A percentile compares a stretch with the other conserved stretches of the same genome.
phyloP scores from a whole-genome alignment of 2,113 vertebrate species.

The Barnardius zonarius region DNA sequence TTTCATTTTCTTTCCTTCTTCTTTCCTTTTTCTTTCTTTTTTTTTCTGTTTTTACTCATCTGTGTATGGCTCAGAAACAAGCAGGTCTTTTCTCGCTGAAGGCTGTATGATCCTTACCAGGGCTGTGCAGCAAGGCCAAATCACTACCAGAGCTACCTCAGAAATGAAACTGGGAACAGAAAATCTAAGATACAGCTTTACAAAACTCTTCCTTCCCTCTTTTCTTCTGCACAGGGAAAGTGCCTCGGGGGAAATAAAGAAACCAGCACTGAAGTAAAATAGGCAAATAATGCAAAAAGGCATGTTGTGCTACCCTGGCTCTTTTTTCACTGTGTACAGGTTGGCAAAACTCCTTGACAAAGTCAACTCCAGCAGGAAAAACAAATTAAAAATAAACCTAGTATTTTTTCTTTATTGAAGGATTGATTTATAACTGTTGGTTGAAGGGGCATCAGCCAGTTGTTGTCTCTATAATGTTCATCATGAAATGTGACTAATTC shows the following conservation, averaged over 20 bases:
- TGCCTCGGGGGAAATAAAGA: neutral
- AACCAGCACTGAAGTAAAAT: neutral
- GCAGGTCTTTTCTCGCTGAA: neutral
- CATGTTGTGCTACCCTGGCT: neutral
- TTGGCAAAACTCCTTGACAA: neutral
- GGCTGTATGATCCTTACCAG: neutral
- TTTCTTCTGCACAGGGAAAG: neutral
- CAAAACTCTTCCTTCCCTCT: neutral
- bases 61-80: neutral
- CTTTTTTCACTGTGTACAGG: neutral
- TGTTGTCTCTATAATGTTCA: neutral
- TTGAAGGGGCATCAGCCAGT: neutral
- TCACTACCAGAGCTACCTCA: neutral
- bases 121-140: neutral
- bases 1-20: neutral
- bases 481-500: neutral
- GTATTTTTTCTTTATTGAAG: neutral
- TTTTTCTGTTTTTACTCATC: neutral
- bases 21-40: rapidly evolving
- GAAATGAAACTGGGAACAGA: neutral
- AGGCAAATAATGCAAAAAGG: neutral
- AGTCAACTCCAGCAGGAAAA: neutral
- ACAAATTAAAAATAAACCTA: neutral
- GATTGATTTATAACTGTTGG: neutral
- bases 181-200: neutral